Conservation (phyloP, 2,888 invertebrate genomes). For the Nephrotoma appendiculata region DNA sequence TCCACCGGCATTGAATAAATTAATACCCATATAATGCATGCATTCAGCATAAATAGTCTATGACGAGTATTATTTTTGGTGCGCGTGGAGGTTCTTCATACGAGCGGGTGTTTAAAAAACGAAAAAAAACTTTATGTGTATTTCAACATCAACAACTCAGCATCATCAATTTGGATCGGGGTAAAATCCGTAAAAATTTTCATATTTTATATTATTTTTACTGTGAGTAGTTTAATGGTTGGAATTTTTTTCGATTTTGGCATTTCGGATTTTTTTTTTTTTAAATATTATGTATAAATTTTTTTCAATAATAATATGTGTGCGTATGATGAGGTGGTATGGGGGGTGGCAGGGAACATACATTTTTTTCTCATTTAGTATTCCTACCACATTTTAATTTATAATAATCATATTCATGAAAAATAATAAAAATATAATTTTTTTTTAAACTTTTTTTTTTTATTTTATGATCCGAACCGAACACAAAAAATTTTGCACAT, state of each 20-base stretch:
- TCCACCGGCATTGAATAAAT: not conserved
- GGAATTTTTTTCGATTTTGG: not conserved
- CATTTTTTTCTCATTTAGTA: not conserved
- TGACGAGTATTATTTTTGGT: not conserved
- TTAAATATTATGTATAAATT: not conserved
- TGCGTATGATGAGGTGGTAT: too few relatives aligned
- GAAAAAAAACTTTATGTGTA: not conserved
- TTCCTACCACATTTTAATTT: slow-evolving; percentile 2
- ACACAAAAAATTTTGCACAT: not conserved
- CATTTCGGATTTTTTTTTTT: not conserved
- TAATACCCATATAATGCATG: not conserved
- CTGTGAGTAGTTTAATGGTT: not conserved
- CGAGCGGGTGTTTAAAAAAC: not conserved
- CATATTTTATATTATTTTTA: not conserved
- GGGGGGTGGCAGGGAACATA: too few relatives aligned
- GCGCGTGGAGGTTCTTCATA: not conserved
- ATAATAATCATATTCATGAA: slow-evolving; percentile 4
- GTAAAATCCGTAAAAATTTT: not conserved
- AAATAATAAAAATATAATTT: slow-evolving; percentile 1
- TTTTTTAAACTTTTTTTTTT: not conserved
- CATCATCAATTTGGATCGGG: not conserved
- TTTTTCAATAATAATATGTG: not conserved
- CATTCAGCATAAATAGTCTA: not conserved
- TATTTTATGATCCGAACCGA: not conserved
- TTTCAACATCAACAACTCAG: not conserved